phyloP scores from a whole-genome alignment of 2,888 invertebrate genomes.

The Germaria angustata region DNA sequence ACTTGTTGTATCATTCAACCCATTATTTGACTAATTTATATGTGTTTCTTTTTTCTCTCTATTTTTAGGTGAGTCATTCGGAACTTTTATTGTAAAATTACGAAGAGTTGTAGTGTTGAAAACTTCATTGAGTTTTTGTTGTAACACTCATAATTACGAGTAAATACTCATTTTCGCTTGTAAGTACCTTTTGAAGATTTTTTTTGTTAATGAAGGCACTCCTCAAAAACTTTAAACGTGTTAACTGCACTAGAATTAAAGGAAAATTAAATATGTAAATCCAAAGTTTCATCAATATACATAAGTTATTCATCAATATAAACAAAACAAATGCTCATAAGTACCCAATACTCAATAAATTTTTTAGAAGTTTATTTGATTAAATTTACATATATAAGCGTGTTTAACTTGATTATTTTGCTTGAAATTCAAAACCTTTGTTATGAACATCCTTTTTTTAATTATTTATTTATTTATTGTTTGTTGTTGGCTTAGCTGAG shows the following conservation, averaged over 20 bases:
- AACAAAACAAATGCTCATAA: not conserved
- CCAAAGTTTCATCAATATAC: too few relatives aligned
- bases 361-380: not conserved
- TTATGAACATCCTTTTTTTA: too few relatives aligned
- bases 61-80: not conserved
- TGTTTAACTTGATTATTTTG: too few relatives aligned
- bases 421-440: not conserved
- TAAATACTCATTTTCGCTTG: not conserved
- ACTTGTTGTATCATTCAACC: not conserved
- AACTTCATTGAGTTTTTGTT: not conserved
- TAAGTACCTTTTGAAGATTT: not conserved
- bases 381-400: not conserved
- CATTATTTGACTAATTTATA: not conserved
- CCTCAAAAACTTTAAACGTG: not conserved
- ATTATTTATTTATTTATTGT: too few relatives aligned
- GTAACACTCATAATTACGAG: not conserved
- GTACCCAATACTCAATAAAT: not conserved
- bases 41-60: not conserved
- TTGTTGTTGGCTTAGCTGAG: too few relatives aligned
- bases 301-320: too few relatives aligned
- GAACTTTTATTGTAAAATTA: not conserved
- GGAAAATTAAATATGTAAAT: too few relatives aligned
- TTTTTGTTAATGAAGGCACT: not conserved
- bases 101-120: not conserved
- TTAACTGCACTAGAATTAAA: too few relatives aligned